Evolutionary conservation across 2,797 vertebrate genomes (phyloP).

Genomic region (Tiaroga cobitis): DNA sequence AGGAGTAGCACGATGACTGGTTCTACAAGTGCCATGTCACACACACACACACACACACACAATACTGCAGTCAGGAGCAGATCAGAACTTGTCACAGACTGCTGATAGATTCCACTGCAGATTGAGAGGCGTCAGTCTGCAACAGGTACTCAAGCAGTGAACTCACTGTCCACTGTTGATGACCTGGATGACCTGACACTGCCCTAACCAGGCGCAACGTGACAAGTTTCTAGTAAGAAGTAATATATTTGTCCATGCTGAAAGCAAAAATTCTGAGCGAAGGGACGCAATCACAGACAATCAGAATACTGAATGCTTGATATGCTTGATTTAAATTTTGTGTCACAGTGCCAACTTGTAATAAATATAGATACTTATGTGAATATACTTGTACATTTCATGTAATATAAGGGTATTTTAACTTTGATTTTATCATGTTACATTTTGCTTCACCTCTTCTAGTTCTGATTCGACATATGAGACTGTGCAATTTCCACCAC

Average conservation of each 20-base stretch:
- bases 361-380: background rate
- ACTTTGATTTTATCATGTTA: background rate
- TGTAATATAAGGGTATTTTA: background rate
- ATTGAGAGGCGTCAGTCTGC: slow-evolving; percentile 59
- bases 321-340: background rate
- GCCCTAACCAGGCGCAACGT: background rate
- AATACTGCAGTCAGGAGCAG: slow-evolving; percentile 32
- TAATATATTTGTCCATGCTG: background rate
- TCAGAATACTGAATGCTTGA: background rate
- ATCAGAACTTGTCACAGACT: slow-evolving; percentile 49
- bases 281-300: background rate
- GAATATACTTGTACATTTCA: background rate
- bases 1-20: slow-evolving; percentile 41
- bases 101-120: slow-evolving; percentile 59
- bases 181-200: background rate
- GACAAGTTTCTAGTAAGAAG: slow-evolving; percentile 22
- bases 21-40: slow-evolving; percentile 24
- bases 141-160: slow-evolving; percentile 50
- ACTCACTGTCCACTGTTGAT: slow-evolving; percentile 26
- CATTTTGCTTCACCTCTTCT: background rate
- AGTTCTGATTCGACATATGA: slow-evolving; percentile 4
- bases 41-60: slow-evolving; percentile 1
- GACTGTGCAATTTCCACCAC: slow-evolving; percentile 10
- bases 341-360: background rate
- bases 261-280: background rate